These are phyloP conservation scores for Leucosticte australis DNA, from an alignment of 2,113 vertebrate genomes.

Conservation along the genomic window DNA sequence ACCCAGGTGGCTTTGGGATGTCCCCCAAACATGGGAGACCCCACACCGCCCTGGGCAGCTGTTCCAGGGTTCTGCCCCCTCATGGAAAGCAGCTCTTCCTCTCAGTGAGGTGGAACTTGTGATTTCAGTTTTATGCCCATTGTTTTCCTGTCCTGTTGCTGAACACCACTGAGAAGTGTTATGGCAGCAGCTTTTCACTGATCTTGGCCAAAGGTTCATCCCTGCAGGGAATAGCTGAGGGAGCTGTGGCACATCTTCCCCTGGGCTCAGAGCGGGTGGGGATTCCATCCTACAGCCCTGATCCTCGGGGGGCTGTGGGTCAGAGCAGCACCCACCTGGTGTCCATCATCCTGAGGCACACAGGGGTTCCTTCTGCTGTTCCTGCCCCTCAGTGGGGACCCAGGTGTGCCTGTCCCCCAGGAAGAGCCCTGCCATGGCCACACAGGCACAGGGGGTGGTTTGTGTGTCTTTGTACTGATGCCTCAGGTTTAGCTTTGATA, in stretches of 20 bases:
- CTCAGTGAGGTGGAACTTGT: background rate
- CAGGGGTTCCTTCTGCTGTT: background rate
- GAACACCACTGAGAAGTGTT: background rate
- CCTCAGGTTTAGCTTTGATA: background rate
- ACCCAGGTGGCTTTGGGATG: background rate
- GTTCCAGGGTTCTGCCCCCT: background rate
- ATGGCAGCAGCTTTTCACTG: background rate
- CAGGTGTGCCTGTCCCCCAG: background rate
- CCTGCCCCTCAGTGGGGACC: accelerated
- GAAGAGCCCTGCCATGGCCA: background rate
- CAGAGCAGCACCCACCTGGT: background rate
- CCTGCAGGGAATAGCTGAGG: background rate
- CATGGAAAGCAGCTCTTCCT: background rate
- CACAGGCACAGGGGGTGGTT: accelerated
- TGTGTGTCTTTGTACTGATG: background rate
- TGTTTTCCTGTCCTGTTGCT: background rate
- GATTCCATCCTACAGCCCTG: accelerated
- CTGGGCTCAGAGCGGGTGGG: accelerated
- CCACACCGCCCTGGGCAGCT: background rate
- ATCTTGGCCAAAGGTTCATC: background rate
- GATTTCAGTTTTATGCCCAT: background rate
- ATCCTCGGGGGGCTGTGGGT: accelerated
- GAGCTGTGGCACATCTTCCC: background rate
- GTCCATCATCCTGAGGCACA: accelerated
- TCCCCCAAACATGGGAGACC: background rate